These are phyloP conservation scores for Nudaria mundana DNA, from an alignment of 2,888 invertebrate species.

Conservation along the genomic window DNA sequence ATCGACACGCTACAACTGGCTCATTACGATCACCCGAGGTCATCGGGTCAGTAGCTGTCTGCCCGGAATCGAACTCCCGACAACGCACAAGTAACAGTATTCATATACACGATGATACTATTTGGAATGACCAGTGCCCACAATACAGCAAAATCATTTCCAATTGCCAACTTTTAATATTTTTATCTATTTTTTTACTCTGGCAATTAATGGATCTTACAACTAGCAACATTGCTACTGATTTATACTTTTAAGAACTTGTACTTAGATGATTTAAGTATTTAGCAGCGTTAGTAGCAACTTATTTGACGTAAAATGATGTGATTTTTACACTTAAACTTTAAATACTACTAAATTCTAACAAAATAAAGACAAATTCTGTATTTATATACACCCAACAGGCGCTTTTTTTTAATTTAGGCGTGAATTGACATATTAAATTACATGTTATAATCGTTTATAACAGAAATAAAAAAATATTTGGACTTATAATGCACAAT, in stretches of 20 bases:
- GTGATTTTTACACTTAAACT: slow-evolving; percentile 47
- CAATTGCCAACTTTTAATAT: slow-evolving; percentile 36
- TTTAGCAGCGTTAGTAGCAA: slow-evolving; percentile 16
- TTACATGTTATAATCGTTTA: slow-evolving; percentile 36
- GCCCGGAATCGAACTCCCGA: slow-evolving; percentile 13
- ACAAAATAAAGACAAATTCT: slow-evolving; percentile 40
- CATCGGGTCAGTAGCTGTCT: slow-evolving; percentile 19
- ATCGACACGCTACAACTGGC: slow-evolving; percentile 10
- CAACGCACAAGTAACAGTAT: neutral
- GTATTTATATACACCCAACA: slow-evolving; percentile 34
- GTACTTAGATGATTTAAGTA: slow-evolving; percentile 17
- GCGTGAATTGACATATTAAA: slow-evolving; percentile 34
- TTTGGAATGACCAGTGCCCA: slow-evolving; percentile 12
- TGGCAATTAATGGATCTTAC: slow-evolving; percentile 21
- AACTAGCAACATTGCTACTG: slow-evolving; percentile 23
- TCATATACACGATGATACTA: neutral
- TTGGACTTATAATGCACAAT: slow-evolving; percentile 49
- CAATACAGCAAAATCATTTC: slow-evolving; percentile 38
- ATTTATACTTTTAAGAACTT: slow-evolving; percentile 11
- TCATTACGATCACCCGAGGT: neutral
- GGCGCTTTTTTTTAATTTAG: slow-evolving; percentile 22
- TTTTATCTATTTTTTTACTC: slow-evolving; percentile 21
- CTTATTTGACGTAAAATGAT: slow-evolving; percentile 31
- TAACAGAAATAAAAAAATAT: slow-evolving; percentile 44
- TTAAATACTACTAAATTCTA: slow-evolving; percentile 42